Evolutionary conservation across 2,888 invertebrate species (phyloP).

Genomic region (Thereva nobilitata): DNA sequence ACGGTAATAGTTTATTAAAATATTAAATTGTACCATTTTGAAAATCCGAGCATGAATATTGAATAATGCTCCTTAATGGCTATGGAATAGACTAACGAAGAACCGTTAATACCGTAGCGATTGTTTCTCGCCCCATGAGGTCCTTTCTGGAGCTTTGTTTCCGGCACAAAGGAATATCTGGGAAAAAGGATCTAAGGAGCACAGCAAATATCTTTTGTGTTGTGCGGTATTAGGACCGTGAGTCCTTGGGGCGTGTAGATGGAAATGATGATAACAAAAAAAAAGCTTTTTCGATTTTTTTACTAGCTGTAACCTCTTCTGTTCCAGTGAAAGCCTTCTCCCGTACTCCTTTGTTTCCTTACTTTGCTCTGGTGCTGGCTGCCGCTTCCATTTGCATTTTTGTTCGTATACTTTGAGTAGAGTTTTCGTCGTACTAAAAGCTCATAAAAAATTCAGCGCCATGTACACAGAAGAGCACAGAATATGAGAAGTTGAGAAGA

Average conservation of each 20-base stretch:
- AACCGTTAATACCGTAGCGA: conserved; percentile 33
- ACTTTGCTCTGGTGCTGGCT: neutral
- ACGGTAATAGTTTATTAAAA: conserved; percentile 19
- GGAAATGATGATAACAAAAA: conserved; percentile 28
- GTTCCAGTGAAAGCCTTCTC: neutral
- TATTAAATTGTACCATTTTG: conserved; percentile 9
- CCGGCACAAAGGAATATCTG: conserved; percentile 8
- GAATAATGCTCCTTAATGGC: conserved; percentile 13
- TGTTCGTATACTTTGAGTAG: conserved; percentile 26
- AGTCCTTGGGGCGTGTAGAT: conserved; percentile 7
- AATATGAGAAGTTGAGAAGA: conserved; percentile 38
- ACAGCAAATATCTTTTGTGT: conserved; percentile 17
- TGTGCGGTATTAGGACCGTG: neutral
- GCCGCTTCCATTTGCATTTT: conserved; percentile 26
- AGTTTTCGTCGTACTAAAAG: conserved; percentile 39
- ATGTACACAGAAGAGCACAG: conserved; percentile 31
- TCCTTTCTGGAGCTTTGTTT: neutral
- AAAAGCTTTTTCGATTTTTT: neutral
- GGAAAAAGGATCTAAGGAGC: neutral
- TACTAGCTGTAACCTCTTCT: conserved; percentile 24
- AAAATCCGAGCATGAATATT: conserved; percentile 9
- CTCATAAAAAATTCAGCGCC: conserved; percentile 41
- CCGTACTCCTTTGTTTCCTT: neutral
- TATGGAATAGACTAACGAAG: conserved; percentile 14
- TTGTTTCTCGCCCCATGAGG: conserved; percentile 16